Percentiles rank a stretch among this genome's conserved stretches.
phyloP scores from a whole-genome alignment of 2,888 invertebrate genomes.

The Carabus problematicus region DNA sequence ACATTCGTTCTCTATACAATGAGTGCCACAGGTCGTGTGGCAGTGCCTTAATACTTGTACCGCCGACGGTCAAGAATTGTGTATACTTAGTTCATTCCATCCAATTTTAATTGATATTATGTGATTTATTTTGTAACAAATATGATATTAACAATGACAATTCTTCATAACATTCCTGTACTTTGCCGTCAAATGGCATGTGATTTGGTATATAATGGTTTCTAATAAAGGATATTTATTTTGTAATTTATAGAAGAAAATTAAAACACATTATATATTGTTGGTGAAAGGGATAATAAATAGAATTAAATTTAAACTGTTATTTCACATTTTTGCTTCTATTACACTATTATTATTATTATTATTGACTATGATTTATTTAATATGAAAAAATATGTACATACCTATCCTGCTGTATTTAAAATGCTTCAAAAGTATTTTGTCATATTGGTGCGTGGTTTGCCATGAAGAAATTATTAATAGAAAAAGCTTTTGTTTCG shows the following conservation, averaged over 20 bases:
- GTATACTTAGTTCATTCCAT: slow-evolving; percentile 40
- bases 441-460: no score
- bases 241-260: slow-evolving; percentile 39
- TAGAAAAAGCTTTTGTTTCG: no score
- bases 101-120: slow-evolving; percentile 37
- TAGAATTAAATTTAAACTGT: neutral
- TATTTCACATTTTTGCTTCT: no score
- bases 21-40: slow-evolving; percentile 10
- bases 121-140: slow-evolving; percentile 40
- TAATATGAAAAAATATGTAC: no score
- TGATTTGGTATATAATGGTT: slow-evolving; percentile 41
- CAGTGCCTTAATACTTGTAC: slow-evolving; percentile 39
- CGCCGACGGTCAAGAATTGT: slow-evolving; percentile 23
- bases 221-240: slow-evolving; percentile 40
- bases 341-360: no score
- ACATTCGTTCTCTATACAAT: neutral
- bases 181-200: slow-evolving; percentile 35
- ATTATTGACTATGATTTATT: no score
- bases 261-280: slow-evolving; percentile 38
- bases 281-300: slow-evolving; percentile 42
- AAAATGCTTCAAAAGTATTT: no score
- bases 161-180: slow-evolving; percentile 41
- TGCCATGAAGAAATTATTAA: no score
- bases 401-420: no score
- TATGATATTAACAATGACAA: slow-evolving; percentile 39